phyloP scores from a whole-genome alignment of 2,113 vertebrate species.

The Junco hyemalis region DNA sequence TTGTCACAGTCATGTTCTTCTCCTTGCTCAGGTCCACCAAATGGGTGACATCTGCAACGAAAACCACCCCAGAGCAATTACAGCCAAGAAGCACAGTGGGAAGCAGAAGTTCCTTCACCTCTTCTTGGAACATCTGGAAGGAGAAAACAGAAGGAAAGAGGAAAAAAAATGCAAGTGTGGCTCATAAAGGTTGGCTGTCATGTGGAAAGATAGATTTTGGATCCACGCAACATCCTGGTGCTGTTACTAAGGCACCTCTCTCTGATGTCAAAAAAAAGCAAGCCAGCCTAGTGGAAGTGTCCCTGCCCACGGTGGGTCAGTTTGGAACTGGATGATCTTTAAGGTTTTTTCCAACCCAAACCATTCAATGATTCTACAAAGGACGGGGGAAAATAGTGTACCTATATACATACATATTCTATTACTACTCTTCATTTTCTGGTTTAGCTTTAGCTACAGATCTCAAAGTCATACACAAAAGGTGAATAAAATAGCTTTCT shows the following conservation, averaged over 20 bases:
- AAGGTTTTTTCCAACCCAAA: background rate
- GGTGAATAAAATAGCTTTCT: background rate
- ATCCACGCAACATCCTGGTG: background rate
- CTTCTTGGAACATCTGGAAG: background rate
- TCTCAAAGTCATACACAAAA: background rate
- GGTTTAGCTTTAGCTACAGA: background rate
- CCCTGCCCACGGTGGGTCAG: background rate
- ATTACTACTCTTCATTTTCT: background rate
- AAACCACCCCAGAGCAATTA: background rate
- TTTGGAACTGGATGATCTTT: background rate
- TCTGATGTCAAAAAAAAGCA: background rate
- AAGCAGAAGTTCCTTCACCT: background rate
- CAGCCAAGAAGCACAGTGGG: background rate
- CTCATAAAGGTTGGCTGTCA: background rate
- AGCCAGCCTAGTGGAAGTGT: background rate
- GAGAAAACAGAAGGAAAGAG: background rate
- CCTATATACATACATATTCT: background rate
- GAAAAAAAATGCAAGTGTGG: background rate
- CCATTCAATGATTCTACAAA: background rate
- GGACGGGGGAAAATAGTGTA: background rate
- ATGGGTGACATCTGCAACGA: slow-evolving; percentile 66
- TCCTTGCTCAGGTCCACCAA: slow-evolving; percentile 78
- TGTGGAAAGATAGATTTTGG: background rate
- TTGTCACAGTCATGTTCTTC: slow-evolving; percentile 70
- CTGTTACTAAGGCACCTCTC: background rate